These are phyloP conservation scores for Pardalotus punctatus DNA, from an alignment of 2,113 vertebrate genomes.

Conservation along the genomic window DNA sequence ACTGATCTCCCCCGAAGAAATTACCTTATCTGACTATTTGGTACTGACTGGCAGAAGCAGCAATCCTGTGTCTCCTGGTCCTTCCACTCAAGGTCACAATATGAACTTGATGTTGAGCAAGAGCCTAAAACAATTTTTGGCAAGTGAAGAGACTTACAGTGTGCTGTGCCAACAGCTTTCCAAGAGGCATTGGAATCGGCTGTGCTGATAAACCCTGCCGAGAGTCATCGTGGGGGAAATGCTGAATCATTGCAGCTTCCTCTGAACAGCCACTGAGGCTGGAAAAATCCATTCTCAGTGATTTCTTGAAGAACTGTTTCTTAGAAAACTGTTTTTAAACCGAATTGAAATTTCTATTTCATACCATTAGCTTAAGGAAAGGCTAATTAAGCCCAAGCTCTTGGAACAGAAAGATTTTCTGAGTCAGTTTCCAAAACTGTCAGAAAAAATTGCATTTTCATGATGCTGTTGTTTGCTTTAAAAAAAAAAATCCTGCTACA, in stretches of 20 bases:
- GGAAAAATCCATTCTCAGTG: background rate
- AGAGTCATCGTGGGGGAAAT: background rate
- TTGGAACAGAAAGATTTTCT: background rate
- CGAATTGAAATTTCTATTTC: background rate
- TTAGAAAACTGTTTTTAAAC: background rate
- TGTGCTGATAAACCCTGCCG: background rate
- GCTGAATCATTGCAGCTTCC: background rate
- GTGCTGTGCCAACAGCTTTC: background rate
- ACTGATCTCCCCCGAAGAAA: fast-evolving
- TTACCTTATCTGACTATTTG: fast-evolving
- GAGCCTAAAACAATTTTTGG: background rate
- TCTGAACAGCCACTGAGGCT: background rate
- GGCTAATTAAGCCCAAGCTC: background rate
- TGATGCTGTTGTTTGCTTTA: background rate
- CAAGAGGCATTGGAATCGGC: background rate
- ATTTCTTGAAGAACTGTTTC: background rate
- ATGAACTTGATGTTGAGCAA: background rate
- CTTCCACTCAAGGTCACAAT: background rate
- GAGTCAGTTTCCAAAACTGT: background rate
- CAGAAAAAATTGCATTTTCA: background rate
- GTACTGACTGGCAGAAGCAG: fast-evolving
- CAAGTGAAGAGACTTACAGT: background rate
- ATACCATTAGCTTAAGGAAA: background rate
- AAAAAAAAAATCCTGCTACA: background rate
- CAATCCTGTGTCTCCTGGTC: background rate